Conservation (phyloP, 2,797 vertebrate genomes). For the Tinamus major region DNA sequence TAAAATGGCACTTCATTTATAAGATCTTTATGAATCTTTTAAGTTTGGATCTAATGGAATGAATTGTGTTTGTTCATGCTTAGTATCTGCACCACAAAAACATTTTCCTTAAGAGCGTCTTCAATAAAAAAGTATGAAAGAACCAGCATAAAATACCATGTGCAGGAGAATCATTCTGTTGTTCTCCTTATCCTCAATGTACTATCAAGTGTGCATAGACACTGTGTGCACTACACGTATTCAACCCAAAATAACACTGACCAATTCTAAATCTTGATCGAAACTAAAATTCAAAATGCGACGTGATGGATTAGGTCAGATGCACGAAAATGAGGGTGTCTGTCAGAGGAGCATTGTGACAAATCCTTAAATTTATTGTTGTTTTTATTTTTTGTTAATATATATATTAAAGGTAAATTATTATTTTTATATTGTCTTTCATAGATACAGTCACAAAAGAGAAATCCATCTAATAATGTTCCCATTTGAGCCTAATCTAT, state of each 20-base stretch:
- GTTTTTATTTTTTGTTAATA: not conserved
- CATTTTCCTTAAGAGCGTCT: not conserved
- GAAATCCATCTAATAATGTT: not conserved
- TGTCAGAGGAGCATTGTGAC: not conserved
- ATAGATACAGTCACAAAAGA: not conserved
- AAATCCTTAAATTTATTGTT: not conserved
- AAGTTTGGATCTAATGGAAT: not conserved
- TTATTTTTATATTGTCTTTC: not conserved
- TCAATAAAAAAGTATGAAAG: not conserved
- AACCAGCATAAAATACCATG: not conserved
- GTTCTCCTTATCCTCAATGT: not conserved
- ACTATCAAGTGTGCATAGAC: not conserved
- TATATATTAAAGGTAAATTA: not conserved
- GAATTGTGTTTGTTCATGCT: not conserved
- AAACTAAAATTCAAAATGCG: not conserved
- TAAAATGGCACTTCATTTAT: not conserved
- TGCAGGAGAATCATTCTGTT: not conserved
- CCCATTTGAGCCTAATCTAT: not conserved
- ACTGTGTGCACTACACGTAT: not conserved
- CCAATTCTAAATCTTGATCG: not conserved
- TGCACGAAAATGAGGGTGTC: not conserved
- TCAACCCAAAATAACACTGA: not conserved
- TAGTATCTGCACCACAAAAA: slow-evolving; percentile 8
- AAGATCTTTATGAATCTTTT: not conserved
- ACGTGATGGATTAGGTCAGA: not conserved